These are phyloP conservation scores for Nymphalis urticae DNA, from an alignment of 2,888 invertebrate genomes.

Conservation along the genomic window DNA sequence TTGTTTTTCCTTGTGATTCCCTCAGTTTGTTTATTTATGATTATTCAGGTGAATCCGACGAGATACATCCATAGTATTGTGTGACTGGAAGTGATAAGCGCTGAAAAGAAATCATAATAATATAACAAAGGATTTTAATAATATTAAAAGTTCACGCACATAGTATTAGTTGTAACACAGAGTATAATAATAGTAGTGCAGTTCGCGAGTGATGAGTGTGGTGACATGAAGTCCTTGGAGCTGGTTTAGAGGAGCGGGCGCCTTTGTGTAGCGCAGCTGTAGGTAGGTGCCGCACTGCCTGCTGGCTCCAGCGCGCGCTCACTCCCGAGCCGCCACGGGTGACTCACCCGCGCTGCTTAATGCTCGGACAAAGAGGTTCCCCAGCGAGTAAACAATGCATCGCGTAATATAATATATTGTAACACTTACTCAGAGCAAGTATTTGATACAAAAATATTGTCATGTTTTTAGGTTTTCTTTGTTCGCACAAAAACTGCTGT, in stretches of 20 bases:
- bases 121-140: slow-evolving; percentile 21
- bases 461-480: too few relatives aligned
- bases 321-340: slow-evolving; percentile 28
- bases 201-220: slow-evolving; percentile 31
- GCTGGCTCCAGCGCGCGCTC: slow-evolving; percentile 25
- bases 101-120: neutral
- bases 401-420: too few relatives aligned
- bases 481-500: too few relatives aligned
- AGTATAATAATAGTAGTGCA: slow-evolving; percentile 18
- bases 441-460: too few relatives aligned
- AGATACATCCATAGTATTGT: neutral
- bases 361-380: slow-evolving; percentile 9
- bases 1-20: neutral
- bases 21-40: neutral
- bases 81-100: slow-evolving; percentile 7
- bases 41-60: slow-evolving; percentile 16
- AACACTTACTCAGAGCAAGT: too few relatives aligned
- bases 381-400: too few relatives aligned
- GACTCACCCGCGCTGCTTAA: slow-evolving; percentile 34
- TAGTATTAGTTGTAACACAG: slow-evolving; percentile 21
- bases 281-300: slow-evolving; percentile 19
- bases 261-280: slow-evolving; percentile 29
- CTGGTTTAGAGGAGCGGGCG: slow-evolving; percentile 28
- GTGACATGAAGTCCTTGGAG: slow-evolving; percentile 32
- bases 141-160: slow-evolving; percentile 18